Evolutionary conservation across 1,140 invertebrate species (phyloP).

Genomic region (Eubasilissa regina): DNA sequence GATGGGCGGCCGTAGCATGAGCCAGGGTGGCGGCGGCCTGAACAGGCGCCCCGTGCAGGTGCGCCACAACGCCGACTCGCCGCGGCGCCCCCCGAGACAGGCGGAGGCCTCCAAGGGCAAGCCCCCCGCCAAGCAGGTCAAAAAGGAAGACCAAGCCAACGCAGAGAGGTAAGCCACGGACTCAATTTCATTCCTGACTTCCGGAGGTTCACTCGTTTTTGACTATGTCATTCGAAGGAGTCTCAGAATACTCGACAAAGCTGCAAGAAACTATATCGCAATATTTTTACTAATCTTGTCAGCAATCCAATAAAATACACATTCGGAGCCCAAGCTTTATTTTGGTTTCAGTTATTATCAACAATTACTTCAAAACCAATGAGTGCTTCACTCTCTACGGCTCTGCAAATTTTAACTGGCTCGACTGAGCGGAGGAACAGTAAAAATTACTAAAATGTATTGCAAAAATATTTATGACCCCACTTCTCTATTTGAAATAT

Average conservation of each 20-base stretch:
- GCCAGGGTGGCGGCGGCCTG: constrained; percentile 9
- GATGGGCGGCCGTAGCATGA: constrained; percentile 42
- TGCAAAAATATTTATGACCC: too few relatives aligned
- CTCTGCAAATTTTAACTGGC: too few relatives aligned
- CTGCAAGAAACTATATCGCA: background rate
- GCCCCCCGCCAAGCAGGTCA: constrained; percentile 16
- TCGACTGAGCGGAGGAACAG: too few relatives aligned
- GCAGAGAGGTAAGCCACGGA: constrained; percentile 41
- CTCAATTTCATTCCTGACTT: constrained; percentile 4
- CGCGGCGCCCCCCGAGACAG: background rate
- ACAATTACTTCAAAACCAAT: too few relatives aligned
- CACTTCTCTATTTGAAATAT: too few relatives aligned
- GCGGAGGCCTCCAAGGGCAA: constrained; percentile 24
- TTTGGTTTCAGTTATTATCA: too few relatives aligned
- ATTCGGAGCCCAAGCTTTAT: too few relatives aligned
- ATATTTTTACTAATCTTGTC: too few relatives aligned
- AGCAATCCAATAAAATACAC: too few relatives aligned
- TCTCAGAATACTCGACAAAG: too few relatives aligned
- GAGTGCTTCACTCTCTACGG: too few relatives aligned
- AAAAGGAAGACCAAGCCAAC: constrained; percentile 32
- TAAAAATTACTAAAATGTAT: too few relatives aligned
- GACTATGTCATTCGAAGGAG: background rate
- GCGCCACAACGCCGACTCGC: background rate
- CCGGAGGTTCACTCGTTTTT: background rate
- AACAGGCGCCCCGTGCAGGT: constrained; percentile 27